Base-by-base conservation (phyloP, 2,797 vertebrate genomes). In the Rhyacichthys aspro region DNA sequence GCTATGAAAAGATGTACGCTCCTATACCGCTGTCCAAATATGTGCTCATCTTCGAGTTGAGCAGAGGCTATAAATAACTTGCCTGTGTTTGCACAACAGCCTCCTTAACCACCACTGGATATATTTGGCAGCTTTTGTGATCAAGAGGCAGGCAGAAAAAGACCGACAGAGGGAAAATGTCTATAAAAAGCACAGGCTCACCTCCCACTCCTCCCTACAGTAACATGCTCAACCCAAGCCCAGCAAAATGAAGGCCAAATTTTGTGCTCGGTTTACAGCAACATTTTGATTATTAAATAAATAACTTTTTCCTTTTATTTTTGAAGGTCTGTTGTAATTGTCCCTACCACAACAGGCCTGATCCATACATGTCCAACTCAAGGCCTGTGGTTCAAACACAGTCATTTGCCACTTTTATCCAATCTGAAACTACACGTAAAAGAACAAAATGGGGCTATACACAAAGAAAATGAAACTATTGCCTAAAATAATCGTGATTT, bases 121-220 rank as follows among this genome's bases (percentile, higher is more conserved):
- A 91, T 85, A 86, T 90, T 90, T 91, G 91, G 87, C 86, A 86
- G 79, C 78, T 78, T 84, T 75, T 79, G 83, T 83, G 88, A 90
- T 84, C 65, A 83, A 79, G 85, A 87, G 79, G 83, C 67, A 86
- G 70, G 79, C 80, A 61, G 70, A 67, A 81, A 87, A 86, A 86
- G 84, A 89, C 72, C 52, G 75, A 88, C 70, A 75, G 79, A 81
- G 78, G 56, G 71, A 82, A 75, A 67, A 66, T 49, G 66, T 85
- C 87, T 90, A 91, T 87, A 72, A 87, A 90, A 91, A 91, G 87
- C 82, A 75, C 53, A 62, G 59, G 23, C 78, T 89, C 74, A 59
- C 83, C 82, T 83, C 89, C 87, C 83, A 87, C 89, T 88, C 85
- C 67, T 88, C 71, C 73, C 77, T 70, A 84, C 83, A 75, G 78